phyloP scores from a whole-genome alignment of 1,140 invertebrate genomes.

The Brachionus paranguensis region DNA sequence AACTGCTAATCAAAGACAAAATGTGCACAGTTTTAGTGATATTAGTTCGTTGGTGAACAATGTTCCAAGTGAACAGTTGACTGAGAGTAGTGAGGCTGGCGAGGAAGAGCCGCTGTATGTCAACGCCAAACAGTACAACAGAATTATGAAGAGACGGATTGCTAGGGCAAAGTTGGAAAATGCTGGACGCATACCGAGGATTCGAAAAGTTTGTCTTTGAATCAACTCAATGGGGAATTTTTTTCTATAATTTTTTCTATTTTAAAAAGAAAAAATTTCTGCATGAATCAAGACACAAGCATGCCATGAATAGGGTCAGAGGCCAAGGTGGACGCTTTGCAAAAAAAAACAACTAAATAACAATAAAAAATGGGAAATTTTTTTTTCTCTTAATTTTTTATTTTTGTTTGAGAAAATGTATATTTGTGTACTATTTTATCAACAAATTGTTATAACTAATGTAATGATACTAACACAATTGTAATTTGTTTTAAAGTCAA shows the following conservation, averaged over 20 bases:
- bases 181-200: slow-evolving; percentile 84
- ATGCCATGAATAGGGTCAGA: slow-evolving; percentile 92
- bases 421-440: background rate
- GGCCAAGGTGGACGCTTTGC: slow-evolving; percentile 88
- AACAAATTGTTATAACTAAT: background rate
- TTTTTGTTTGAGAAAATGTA: background rate
- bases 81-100: background rate
- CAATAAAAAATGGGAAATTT: no score
- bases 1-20: background rate
- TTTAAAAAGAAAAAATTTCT: slow-evolving; percentile 72
- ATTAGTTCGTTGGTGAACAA: slow-evolving; percentile 5
- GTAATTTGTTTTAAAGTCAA: no score
- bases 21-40: background rate
- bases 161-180: slow-evolving; percentile 54
- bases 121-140: slow-evolving; percentile 80
- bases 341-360: background rate
- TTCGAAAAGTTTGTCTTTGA: slow-evolving; percentile 61
- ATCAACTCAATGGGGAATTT: background rate
- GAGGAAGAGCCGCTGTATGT: slow-evolving; percentile 76
- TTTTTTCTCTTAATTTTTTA: background rate
- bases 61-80: background rate
- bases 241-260: background rate
- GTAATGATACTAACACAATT: background rate
- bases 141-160: slow-evolving; percentile 53
- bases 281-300: slow-evolving; percentile 93